These are phyloP conservation scores for Patella depressa DNA, from an alignment of 2,888 invertebrate genomes.

Conservation along the genomic window DNA sequence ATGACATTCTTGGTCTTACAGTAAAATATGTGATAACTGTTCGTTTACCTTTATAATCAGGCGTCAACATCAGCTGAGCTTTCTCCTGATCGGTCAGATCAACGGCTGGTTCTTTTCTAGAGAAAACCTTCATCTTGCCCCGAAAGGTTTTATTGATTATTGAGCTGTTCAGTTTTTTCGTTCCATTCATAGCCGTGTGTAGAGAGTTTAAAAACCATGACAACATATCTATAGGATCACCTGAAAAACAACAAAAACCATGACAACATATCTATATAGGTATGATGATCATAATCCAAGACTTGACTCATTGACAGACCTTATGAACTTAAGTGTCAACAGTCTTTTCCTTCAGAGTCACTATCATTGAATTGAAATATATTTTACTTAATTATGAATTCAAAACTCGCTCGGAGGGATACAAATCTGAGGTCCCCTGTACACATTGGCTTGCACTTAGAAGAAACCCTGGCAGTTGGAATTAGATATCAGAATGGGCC, in stretches of 20 bases:
- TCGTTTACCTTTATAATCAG: conserved; percentile 81
- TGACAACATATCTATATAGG: neutral
- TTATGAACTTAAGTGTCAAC: too few relatives aligned
- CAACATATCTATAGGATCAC: conserved; percentile 97
- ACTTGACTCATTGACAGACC: too few relatives aligned
- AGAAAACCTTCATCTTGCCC: conserved; percentile 74
- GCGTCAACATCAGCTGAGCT: conserved; percentile 81
- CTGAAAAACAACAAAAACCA: conserved; percentile 71
- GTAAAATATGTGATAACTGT: neutral
- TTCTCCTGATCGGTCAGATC: conserved; percentile 91
- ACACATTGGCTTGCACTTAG: too few relatives aligned
- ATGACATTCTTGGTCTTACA: neutral
- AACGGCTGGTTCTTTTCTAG: conserved; percentile 89
- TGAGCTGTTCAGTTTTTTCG: conserved; percentile 82
- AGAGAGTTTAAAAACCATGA: conserved; percentile 98
- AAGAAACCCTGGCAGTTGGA: too few relatives aligned
- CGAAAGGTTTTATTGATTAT: conserved; percentile 96
- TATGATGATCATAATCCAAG: neutral
- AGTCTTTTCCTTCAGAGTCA: too few relatives aligned
- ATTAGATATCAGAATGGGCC: too few relatives aligned
- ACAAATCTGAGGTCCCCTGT: too few relatives aligned
- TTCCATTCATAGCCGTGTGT: conserved; percentile 89
- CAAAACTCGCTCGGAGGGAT: too few relatives aligned
- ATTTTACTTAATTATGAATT: neutral
- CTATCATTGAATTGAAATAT: neutral